Percentiles rank a stretch among this genome's conserved stretches.
Conservation (phyloP, 2,888 invertebrate species). For the Sympetrum striolatum region DNA sequence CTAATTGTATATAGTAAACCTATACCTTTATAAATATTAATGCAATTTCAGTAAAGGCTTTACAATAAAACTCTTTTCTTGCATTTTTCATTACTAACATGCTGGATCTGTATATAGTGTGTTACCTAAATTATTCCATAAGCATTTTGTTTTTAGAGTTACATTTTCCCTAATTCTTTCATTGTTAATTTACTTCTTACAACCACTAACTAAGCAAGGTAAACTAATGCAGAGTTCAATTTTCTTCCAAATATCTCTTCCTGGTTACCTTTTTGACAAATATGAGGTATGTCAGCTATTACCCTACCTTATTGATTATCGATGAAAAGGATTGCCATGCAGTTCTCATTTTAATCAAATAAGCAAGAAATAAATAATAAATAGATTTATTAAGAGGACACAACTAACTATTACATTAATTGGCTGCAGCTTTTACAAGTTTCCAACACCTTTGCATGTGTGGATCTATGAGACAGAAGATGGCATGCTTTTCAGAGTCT, state of each 20-base stretch:
- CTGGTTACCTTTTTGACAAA: too few species aligned
- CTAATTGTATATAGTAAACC: neutral
- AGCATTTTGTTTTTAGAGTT: too few species aligned
- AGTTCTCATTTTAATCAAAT: too few species aligned
- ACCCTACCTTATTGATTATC: neutral
- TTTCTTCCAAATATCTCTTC: too few species aligned
- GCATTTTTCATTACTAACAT: neutral
- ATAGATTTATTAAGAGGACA: neutral
- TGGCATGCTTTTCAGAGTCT: slow-evolving; percentile 4
- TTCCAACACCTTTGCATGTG: slow-evolving; percentile 6
- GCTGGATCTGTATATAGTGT: neutral
- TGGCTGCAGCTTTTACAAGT: neutral
- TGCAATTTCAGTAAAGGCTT: neutral
- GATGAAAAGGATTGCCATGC: neutral
- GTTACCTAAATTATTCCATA: too few species aligned
- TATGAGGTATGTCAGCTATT: too few species aligned
- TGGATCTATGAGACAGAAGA: neutral
- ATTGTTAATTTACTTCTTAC: too few species aligned
- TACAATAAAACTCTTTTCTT: neutral
- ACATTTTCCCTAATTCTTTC: too few species aligned
- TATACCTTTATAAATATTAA: neutral
- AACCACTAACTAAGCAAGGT: too few species aligned
- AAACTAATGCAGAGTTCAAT: too few species aligned
- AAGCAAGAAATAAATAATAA: too few species aligned
- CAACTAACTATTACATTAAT: neutral